These are phyloP conservation scores for Notechis scutatus DNA, from an alignment of 2,113 vertebrate genomes.

Conservation along the genomic window DNA sequence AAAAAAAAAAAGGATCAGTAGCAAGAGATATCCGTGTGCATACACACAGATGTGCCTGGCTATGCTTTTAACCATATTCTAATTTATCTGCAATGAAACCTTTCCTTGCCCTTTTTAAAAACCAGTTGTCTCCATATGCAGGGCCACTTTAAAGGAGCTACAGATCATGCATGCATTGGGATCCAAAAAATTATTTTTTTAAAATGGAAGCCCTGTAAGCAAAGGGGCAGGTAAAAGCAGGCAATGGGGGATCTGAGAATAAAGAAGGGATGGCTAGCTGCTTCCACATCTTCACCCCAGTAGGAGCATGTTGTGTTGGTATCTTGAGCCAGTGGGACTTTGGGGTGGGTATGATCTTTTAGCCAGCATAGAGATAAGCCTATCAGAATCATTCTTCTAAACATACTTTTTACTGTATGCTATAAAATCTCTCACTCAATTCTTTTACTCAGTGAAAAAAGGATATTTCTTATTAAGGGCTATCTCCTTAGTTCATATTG, in stretches of 20 bases:
- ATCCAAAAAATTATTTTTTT: neutral
- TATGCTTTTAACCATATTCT: slow-evolving; percentile 35
- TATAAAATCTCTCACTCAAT: neutral
- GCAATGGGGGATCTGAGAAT: neutral
- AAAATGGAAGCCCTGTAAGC: neutral
- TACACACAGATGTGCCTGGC: too few relatives aligned
- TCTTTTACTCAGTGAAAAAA: neutral
- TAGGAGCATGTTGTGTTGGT: neutral
- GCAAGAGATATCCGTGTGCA: neutral
- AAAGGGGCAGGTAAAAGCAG: neutral
- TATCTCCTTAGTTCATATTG: neutral
- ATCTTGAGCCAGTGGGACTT: neutral
- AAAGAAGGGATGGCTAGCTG: neutral
- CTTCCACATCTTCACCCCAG: neutral
- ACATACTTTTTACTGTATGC: neutral
- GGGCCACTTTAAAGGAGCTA: neutral
- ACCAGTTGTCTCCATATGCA: slow-evolving; percentile 6
- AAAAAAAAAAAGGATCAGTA: slow-evolving; percentile 15
- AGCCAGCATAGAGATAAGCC: neutral
- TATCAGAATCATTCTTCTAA: neutral
- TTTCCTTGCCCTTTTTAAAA: neutral
- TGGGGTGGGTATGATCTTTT: neutral
- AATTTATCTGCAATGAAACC: neutral
- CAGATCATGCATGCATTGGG: neutral
- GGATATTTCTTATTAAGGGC: neutral